phyloP scores from a whole-genome alignment of 2,888 invertebrate genomes.

The Xestia sexstrigata region DNA sequence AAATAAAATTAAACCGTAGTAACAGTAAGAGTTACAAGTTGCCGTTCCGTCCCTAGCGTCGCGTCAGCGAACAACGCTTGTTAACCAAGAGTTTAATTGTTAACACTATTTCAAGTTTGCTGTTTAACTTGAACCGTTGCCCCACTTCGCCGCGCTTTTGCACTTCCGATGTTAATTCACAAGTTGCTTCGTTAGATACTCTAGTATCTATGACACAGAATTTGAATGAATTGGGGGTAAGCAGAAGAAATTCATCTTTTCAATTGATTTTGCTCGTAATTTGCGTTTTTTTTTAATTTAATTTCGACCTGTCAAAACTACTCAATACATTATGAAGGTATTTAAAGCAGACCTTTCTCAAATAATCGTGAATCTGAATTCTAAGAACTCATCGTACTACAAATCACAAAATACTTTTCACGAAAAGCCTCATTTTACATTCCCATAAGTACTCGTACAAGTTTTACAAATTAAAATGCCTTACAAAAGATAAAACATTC shows the following conservation, averaged over 20 bases:
- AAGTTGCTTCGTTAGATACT: conserved; percentile 46
- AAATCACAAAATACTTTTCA: not conserved
- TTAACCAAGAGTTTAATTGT: conserved; percentile 65
- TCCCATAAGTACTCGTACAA: too few relatives aligned
- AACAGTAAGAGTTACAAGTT: conserved; percentile 38
- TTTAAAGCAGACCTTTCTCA: not conserved
- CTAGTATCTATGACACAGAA: conserved; percentile 29
- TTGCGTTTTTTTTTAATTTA: not conserved
- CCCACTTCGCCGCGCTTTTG: conserved; percentile 46
- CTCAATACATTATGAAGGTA: not conserved
- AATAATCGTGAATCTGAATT: too few relatives aligned
- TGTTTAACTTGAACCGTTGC: conserved; percentile 62
- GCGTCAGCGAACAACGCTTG: conserved; percentile 49
- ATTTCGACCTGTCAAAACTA: not conserved
- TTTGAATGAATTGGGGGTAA: not conserved
- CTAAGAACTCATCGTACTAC: not conserved
- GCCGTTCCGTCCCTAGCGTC: conserved; percentile 15
- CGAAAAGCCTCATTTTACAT: not conserved
- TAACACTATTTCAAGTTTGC: conserved; percentile 68
- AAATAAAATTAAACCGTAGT: conserved; percentile 41
- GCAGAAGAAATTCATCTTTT: not conserved
- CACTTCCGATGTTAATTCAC: conserved; percentile 48
- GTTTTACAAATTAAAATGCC: not conserved
- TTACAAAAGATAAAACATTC: not conserved
- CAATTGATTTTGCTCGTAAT: not conserved